These are phyloP conservation scores for Sebastes cheni DNA, from an alignment of 2,797 vertebrate species.

Conservation along the genomic window DNA sequence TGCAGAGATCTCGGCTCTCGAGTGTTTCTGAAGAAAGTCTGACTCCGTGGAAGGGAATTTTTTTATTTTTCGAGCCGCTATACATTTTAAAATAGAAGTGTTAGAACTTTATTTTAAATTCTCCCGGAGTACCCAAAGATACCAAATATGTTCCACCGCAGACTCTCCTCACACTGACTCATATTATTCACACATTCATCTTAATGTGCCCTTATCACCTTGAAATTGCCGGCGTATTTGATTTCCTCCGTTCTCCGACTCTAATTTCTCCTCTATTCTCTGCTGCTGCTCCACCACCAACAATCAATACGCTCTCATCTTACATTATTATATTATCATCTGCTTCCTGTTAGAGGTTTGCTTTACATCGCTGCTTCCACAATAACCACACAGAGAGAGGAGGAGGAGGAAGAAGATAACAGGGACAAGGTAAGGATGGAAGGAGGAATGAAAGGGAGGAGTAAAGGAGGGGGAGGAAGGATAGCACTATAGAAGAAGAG, in stretches of 20 bases:
- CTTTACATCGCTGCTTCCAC: slow-evolving; percentile 33
- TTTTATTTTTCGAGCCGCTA: background rate
- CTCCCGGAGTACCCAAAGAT: background rate
- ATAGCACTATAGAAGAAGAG: background rate
- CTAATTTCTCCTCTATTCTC: slow-evolving; percentile 22
- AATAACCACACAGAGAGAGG: background rate
- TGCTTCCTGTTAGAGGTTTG: slow-evolving; percentile 40
- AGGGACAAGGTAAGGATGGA: background rate
- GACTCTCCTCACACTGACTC: background rate
- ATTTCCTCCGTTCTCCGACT: slow-evolving; percentile 30
- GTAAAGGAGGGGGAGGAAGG: background rate
- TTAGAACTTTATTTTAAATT: background rate
- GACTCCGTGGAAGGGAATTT: background rate
- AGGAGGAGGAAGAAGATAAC: background rate
- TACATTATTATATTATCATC: slow-evolving; percentile 40
- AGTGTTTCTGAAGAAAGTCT: background rate
- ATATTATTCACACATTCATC: background rate
- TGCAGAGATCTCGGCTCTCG: background rate
- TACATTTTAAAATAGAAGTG: background rate
- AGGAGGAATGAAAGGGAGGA: background rate
- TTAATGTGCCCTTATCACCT: slow-evolving; percentile 28
- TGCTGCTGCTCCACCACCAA: slow-evolving; percentile 13
- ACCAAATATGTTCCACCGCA: background rate
- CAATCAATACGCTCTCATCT: slow-evolving; percentile 48
- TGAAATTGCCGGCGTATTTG: slow-evolving; percentile 28